Conservation (phyloP, 1,140 invertebrate genomes). For the Neodiprion pinetum region DNA sequence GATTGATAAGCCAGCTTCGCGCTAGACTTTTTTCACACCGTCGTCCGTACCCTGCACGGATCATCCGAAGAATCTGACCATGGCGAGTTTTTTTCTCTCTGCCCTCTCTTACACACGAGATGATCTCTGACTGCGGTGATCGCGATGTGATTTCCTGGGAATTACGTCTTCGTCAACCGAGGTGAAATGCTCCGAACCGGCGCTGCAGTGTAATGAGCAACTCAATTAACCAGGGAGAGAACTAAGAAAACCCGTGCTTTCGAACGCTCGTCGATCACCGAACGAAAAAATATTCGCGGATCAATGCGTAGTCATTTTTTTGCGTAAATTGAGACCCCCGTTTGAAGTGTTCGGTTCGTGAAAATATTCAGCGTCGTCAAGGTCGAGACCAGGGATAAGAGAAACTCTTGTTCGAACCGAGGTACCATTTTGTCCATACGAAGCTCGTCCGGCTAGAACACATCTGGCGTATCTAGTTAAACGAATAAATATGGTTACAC, state of each 20-base stretch:
- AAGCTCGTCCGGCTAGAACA: too few relatives aligned
- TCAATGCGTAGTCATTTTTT: too few relatives aligned
- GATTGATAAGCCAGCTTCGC: slow-evolving; percentile 2
- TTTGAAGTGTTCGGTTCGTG: too few relatives aligned
- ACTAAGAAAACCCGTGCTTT: too few relatives aligned
- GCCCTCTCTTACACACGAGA: neutral
- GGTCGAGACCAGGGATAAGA: too few relatives aligned
- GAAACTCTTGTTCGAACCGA: too few relatives aligned
- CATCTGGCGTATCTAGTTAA: neutral
- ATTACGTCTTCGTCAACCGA: neutral
- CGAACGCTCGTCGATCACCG: too few relatives aligned
- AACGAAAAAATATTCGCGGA: too few relatives aligned
- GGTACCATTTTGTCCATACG: too few relatives aligned
- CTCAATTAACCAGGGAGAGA: neutral
- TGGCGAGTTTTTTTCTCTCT: neutral
- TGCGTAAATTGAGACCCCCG: too few relatives aligned
- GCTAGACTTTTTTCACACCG: neutral
- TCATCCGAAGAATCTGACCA: neutral
- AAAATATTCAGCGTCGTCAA: too few relatives aligned
- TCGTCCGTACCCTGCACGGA: neutral
- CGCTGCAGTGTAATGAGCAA: neutral
- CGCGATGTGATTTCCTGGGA: neutral
- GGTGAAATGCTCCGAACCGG: neutral
- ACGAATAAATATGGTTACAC: neutral
- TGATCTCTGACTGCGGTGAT: neutral